Base-by-base conservation (phyloP, 1,140 invertebrate species). In the Heterodera schachtii region DNA sequence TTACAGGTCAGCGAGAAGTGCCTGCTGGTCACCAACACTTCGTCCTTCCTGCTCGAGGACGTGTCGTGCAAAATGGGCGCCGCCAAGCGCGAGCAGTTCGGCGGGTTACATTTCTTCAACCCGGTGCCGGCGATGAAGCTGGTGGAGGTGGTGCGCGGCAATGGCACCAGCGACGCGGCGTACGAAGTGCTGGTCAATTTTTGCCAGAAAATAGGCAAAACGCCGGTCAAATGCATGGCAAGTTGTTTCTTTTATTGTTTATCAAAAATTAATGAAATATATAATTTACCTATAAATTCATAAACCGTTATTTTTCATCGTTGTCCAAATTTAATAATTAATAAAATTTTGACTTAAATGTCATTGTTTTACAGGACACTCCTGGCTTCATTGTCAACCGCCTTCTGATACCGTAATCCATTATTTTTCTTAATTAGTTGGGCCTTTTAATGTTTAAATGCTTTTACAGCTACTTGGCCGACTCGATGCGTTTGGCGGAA, bases 41-140 rank as follows among this genome's bases (percentile, higher is more conserved):
- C 95, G 9, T 96, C 95, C 0, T 91, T 97, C 9, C 93, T 94
- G 16, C 94, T 96, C 84, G 92, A 91, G 79, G 94, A 96, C 85
- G 96, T 97, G 86, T 93, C 94, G n/a, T 83, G 85, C 76, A 87
- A 93, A 19, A 91, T 92, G 41, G 66, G 47, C 9, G 83, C 90
- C 21, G 86, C 92, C 74, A 86, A 90, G 82, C 81, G 52, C 43
- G 92, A 93, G 83, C 89, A 91, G 83, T 95, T 95, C 91, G 94
- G 93, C 73, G 95, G 95, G 8, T 91, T 96, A 13, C 95, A 96
- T 91, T 96, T 96, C 90, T 96, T 96, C 91, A 96, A 96, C 91
- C 95, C 95, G 13, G 95, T 95, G 2, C 94, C 95, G 1, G 92
- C 96, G 46, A 96, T 96, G 95, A 95, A 95, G 88, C 91, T 96